Evolutionary conservation across 2,888 invertebrate genomes (phyloP).

Genomic region (Coecobrya sp.): DNA sequence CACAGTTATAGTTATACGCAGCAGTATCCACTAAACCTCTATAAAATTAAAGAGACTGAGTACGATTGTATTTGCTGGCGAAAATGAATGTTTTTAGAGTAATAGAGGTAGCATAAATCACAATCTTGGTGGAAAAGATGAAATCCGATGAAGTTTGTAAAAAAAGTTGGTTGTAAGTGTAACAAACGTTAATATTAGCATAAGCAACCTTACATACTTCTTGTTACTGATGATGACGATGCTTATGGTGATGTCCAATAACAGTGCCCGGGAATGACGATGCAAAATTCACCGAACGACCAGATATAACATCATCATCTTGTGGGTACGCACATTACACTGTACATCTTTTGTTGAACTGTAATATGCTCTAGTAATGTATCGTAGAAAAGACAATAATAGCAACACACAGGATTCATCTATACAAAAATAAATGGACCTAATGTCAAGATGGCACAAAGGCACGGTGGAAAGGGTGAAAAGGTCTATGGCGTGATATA

Average conservation of each 20-base stretch:
- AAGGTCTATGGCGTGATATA: conserved; percentile 15
- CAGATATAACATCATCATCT: neutral
- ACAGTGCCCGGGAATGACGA: neutral
- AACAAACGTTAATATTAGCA: neutral
- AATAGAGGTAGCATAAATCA: conserved; percentile 55
- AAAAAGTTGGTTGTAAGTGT: neutral
- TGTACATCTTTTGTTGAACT: neutral
- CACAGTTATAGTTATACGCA: neutral
- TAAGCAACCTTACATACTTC: neutral
- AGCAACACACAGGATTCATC: neutral
- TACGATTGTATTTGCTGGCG: conserved; percentile 19
- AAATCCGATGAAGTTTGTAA: conserved; percentile 9
- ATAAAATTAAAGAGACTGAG: neutral
- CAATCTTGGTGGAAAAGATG: neutral
- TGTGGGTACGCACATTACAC: neutral
- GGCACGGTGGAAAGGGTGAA: neutral
- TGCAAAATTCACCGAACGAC: neutral
- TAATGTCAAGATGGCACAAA: conserved; percentile 13
- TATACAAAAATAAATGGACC: neutral
- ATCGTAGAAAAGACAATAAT: conserved; percentile 8
- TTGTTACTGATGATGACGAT: neutral
- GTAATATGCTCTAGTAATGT: neutral
- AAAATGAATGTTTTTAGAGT: conserved; percentile 35
- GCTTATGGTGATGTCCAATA: conserved; percentile 4
- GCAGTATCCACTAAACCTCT: neutral